phyloP scores from a whole-genome alignment of 2,113 vertebrate genomes.

The Siphamia tubifer region DNA sequence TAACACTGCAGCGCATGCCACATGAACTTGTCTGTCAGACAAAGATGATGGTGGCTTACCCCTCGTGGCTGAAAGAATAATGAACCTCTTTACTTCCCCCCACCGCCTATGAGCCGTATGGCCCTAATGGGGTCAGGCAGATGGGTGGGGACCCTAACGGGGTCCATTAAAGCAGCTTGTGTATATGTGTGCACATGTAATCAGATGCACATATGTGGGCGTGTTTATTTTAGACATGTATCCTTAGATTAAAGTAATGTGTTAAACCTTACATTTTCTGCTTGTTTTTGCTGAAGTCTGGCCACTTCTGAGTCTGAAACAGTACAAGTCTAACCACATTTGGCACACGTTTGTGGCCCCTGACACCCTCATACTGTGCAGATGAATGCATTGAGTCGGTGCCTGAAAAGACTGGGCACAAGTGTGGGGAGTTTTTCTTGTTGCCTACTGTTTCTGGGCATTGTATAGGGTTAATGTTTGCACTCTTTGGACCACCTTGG shows the following conservation, averaged over 20 bases:
- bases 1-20: background rate
- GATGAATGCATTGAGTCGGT: constrained; percentile 2
- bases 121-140: constrained; percentile 77
- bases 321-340: background rate
- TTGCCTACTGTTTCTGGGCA: constrained; percentile 4
- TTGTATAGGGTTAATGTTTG: constrained; percentile 48
- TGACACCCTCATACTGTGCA: constrained; percentile 1
- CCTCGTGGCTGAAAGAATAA: constrained; percentile 56
- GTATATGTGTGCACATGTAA: constrained; percentile 9
- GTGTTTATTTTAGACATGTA: constrained; percentile 16
- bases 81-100: constrained; percentile 32
- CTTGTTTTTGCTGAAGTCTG: background rate
- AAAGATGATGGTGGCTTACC: constrained; percentile 36
- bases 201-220: background rate
- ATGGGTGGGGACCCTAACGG: constrained; percentile 65
- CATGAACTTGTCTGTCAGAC: constrained; percentile 36
- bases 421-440: background rate
- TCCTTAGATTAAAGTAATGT: background rate
- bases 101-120: constrained; percentile 56
- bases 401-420: background rate
- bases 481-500: background rate
- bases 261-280: background rate
- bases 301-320: background rate
- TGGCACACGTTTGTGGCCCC: background rate
- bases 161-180: constrained; percentile 44